A percentile compares a stretch with the other conserved stretches of the same genome.
Evolutionary conservation across 2,797 vertebrate species (phyloP).

Genomic region (Semaprochilodus insignis): DNA sequence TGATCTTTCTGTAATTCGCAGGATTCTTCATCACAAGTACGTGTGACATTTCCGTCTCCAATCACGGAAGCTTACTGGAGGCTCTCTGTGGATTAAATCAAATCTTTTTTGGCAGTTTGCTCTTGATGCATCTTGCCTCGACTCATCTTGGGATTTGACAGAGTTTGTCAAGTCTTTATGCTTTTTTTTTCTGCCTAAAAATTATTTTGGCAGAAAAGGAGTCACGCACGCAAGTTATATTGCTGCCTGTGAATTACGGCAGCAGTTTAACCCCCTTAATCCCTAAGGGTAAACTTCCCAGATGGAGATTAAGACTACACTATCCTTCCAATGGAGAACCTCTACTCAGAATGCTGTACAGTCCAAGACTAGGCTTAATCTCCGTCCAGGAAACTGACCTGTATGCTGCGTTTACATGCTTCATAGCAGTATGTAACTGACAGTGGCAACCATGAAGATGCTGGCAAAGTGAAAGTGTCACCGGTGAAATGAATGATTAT

Average conservation of each 20-base stretch:
- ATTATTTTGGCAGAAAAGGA: background rate
- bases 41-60: constrained; percentile 26
- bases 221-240: background rate
- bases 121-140: constrained; percentile 24
- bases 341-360: no score
- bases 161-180: constrained; percentile 37
- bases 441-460: no score
- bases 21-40: constrained; percentile 12
- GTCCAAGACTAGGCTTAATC: background rate
- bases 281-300: no score
- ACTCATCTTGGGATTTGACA: constrained; percentile 28
- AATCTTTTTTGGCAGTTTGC: constrained; percentile 24
- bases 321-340: no score
- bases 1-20: constrained; percentile 19
- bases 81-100: constrained; percentile 30
- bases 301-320: no score
- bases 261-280: no score
- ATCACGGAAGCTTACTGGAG: constrained; percentile 26
- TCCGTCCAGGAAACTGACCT: background rate
- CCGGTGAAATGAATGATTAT: no score
- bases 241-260: no score
- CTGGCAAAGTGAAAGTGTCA: no score
- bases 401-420: no score
- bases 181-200: background rate
- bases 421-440: no score